Evolutionary conservation across 2,888 invertebrate species (phyloP), one percentile per base, ranked within the genome.

Genomic region (Diarsia mendica): DNA sequence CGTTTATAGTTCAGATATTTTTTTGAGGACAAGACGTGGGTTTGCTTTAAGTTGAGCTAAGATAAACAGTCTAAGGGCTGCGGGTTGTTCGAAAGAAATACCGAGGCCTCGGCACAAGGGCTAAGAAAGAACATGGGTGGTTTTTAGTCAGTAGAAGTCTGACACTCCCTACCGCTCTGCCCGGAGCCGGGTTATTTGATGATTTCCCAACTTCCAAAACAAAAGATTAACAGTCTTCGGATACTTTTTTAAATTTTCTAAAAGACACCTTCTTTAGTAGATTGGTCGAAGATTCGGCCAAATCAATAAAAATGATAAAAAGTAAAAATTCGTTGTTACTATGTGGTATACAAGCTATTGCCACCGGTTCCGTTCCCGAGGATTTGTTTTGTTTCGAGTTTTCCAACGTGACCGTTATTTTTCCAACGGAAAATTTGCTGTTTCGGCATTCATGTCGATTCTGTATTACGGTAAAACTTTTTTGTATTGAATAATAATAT

Each of bases 321-420:
- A 28, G 18, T 48, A 51, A 61, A 74, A 66, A 69, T 48, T 8
- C 48, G 63, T 69, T 13, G 48, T 60, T 67, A 49, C 1, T 39
- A 60, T 49, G 23, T 64, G 55, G 46, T 73, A 65, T 74, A 77
- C 33, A 75, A 85, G 74, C 39, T 83, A 82, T 46, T 49, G 55
- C 39, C 11, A 60, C 6, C 46, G 60, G 73, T 78, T 75, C 77
- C 58, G 64, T 78, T 75, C 33, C 55, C 44, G 67, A 23, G 67
- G 49, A 79, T 73, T 83, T 84, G 72, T 67, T 79, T 83, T 85
- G 85, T 83, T 84, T 71, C 75, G 63, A 64, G 61, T 78, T 82
- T 78, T 65, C 28, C 81, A 81, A 80, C 61, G 73, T 67, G 74
- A 44, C 68, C 72, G 39, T 73, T 82, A 78, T 75, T 83, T 83